Evolutionary conservation across 2,113 vertebrate genomes (phyloP).

Genomic region (Mirza zaza): DNA sequence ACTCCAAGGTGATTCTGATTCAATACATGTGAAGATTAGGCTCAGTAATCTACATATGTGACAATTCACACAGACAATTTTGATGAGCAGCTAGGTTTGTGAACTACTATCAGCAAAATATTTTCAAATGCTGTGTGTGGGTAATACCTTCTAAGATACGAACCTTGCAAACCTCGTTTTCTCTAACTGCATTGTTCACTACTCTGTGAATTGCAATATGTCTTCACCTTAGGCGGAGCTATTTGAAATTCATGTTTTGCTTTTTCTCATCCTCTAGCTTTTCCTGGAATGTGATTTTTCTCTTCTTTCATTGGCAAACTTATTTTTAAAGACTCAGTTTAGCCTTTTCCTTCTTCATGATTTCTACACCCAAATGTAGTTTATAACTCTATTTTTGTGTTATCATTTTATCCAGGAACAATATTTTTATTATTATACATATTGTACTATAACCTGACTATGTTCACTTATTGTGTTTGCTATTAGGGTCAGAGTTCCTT

Average conservation of each 20-base stretch:
- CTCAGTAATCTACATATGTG: neutral
- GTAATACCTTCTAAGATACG: neutral
- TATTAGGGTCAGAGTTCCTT: neutral
- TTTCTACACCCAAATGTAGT: neutral
- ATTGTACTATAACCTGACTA: neutral
- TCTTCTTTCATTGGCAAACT: neutral
- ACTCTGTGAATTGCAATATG: neutral
- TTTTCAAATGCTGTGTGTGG: neutral
- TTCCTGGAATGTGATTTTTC: neutral
- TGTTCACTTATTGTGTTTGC: neutral
- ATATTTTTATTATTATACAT: neutral
- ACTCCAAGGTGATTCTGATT: neutral
- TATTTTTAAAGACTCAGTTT: neutral
- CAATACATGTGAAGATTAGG: neutral
- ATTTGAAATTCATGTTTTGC: neutral
- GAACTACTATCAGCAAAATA: neutral
- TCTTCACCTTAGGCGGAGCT: neutral
- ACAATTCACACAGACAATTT: neutral
- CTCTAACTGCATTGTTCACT: neutral
- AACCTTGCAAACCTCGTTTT: neutral
- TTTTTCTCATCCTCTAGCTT: neutral
- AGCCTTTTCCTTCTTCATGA: neutral
- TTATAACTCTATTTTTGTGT: neutral
- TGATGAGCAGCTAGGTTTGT: neutral
- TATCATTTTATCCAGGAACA: neutral